Conservation (phyloP, 2,888 invertebrate genomes). For the Hartigia nigra region DNA sequence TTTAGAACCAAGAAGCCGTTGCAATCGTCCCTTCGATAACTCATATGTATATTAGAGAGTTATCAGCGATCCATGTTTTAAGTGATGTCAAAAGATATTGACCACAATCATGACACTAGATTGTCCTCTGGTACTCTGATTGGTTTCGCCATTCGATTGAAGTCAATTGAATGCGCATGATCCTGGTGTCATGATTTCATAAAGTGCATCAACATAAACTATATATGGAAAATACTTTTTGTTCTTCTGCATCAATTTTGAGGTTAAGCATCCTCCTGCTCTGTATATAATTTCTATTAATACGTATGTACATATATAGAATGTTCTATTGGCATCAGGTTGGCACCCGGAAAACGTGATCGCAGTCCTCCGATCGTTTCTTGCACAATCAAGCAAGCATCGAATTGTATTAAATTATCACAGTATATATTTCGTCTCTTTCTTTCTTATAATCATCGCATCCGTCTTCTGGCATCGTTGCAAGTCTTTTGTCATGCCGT, state of each 20-base stretch:
- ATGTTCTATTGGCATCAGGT: background rate
- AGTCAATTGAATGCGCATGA: slow-evolving; percentile 1
- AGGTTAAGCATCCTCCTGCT: background rate
- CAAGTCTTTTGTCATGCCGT: background rate
- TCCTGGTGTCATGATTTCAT: slow-evolving; percentile 11
- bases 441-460: background rate
- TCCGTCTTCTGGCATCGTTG: background rate
- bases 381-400: background rate
- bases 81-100: slow-evolving; percentile 21
- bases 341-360: background rate
- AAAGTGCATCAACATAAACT: background rate
- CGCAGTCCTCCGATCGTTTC: background rate
- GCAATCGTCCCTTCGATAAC: background rate
- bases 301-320: background rate
- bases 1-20: background rate
- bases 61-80: slow-evolving; percentile 3
- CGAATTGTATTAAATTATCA: background rate
- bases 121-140: background rate
- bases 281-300: background rate
- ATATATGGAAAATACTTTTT: background rate
- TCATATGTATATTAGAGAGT: background rate
- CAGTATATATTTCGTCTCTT: background rate
- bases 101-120: slow-evolving; percentile 1
- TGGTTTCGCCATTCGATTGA: background rate
- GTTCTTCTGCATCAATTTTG: background rate